Conservation (phyloP, 2,797 vertebrate species). For the Phrynocephalus forsythii region DNA sequence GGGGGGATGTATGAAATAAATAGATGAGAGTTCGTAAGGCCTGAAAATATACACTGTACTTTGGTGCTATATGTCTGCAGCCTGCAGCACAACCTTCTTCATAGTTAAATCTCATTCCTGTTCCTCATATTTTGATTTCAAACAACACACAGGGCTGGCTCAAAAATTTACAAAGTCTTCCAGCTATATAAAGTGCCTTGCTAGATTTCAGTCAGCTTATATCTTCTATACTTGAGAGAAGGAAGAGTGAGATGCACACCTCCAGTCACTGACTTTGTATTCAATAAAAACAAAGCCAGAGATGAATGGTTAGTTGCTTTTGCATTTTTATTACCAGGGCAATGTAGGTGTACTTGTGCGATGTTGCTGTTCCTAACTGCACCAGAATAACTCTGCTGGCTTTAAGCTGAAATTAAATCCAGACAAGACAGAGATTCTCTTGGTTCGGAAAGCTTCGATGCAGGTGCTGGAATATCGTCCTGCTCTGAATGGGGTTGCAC, state of each 20-base stretch:
- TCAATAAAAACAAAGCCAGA: background rate
- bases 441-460: too few species aligned
- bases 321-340: background rate
- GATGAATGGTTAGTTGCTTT: background rate
- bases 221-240: background rate
- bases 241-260: background rate
- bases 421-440: too few species aligned
- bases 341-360: background rate
- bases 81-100: background rate
- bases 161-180: background rate
- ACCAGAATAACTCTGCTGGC: background rate
- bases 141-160: background rate
- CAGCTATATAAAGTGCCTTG: background rate
- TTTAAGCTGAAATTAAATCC: too few species aligned
- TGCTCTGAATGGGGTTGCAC: too few species aligned
- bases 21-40: background rate
- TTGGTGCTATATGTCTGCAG: background rate
- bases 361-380: background rate
- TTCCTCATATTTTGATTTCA: background rate
- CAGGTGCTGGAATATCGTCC: too few species aligned
- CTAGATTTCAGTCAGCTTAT: background rate
- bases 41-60: background rate
- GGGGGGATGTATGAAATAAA: background rate
- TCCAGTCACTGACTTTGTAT: background rate
- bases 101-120: background rate